A percentile compares a stretch with the other conserved stretches of the same genome.
phyloP scores from a whole-genome alignment of 2,888 invertebrate species.

The Selenia dentaria region DNA sequence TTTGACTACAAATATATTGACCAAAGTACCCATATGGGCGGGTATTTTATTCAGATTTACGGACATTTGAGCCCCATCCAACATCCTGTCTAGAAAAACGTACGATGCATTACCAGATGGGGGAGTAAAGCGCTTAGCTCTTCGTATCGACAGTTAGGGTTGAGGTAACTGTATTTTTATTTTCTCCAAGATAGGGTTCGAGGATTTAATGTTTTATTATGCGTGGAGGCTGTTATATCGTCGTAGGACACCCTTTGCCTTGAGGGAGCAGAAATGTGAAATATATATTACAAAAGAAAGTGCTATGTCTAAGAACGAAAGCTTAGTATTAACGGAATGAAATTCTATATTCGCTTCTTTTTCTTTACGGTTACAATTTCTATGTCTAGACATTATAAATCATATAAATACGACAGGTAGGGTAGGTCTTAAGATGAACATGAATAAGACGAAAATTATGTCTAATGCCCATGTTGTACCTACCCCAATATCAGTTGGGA shows the following conservation, averaged over 20 bases:
- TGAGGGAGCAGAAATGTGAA: background rate
- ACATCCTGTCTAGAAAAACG: conserved; percentile 66
- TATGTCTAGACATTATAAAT: too few relatives aligned
- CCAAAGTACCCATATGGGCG: conserved; percentile 46
- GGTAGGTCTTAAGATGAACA: too few relatives aligned
- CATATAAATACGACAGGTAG: too few relatives aligned
- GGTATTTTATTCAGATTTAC: conserved; percentile 68
- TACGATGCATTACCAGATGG: conserved; percentile 62
- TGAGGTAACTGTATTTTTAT: conserved; percentile 51
- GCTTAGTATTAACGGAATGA: conserved; percentile 10
- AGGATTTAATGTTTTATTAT: conserved; percentile 35
- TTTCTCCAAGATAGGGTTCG: conserved; percentile 18
- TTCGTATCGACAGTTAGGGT: conserved; percentile 42
- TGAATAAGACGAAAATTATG: too few relatives aligned
- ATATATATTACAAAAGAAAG: conserved; percentile 1
- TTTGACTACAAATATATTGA: conserved; percentile 41
- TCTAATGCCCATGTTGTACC: too few relatives aligned
- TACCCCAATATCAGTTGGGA: too few relatives aligned
- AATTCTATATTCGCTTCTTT: conserved; percentile 2
- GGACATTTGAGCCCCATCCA: conserved; percentile 60
- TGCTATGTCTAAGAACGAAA: too few relatives aligned
- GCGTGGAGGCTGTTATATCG: conserved; percentile 19
- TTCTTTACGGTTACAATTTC: too few relatives aligned
- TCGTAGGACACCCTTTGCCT: conserved; percentile 2
- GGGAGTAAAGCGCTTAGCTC: conserved; percentile 58